Evolutionary conservation across 2,113 vertebrate genomes (phyloP), one percentile per base, ranked within the genome.

Genomic region (Thinocorus orbignyianus): DNA sequence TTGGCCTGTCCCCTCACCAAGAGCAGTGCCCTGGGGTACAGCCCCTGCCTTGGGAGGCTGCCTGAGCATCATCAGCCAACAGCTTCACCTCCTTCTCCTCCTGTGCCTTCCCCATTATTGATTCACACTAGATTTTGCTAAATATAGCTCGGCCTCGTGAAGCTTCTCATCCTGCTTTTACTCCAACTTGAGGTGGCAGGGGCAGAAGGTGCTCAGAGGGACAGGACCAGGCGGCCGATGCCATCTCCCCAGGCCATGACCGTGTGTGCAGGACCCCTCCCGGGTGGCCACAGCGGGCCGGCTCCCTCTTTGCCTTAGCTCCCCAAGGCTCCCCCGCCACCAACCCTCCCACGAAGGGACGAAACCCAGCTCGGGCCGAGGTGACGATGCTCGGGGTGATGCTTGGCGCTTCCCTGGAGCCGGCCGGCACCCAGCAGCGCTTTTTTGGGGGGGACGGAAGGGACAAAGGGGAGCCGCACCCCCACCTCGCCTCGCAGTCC

Each of bases 171-270:
- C 30, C 70, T 4, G 48, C 26, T 62, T 22, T 39, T 16, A 9
- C 88, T 39, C n/a, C 37, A 33, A 46, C 22, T 7, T 1, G 52
- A 68, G 48, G 6, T 14, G 55, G 33, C 3, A 42, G 31, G 37
- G 86, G 33, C 60, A 2, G 51, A 11, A 11, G 26, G 39, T 5
- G 73, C 49, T 14, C 62, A 5, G 64, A 28, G 62, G 37, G 51
- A 57, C n/a, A 4, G 48, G 9, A n/a, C n/a, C 4, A 44, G 58
- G 39, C 7, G 16, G 54, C 44, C 12, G 3, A 44, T 31, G 31
- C 44, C 44, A 1, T 44, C 4, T 3, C 60, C 3, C 35, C 0
- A 3, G 15, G 73, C 41, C 9, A 0, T 1, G 3, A 20, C 24
- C 3, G 6, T 5, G 13, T 22, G 13, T 22, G 17, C 49, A 8